phyloP scores from a whole-genome alignment of 2,888 invertebrate species.

The Phrixothrix hirtus region DNA sequence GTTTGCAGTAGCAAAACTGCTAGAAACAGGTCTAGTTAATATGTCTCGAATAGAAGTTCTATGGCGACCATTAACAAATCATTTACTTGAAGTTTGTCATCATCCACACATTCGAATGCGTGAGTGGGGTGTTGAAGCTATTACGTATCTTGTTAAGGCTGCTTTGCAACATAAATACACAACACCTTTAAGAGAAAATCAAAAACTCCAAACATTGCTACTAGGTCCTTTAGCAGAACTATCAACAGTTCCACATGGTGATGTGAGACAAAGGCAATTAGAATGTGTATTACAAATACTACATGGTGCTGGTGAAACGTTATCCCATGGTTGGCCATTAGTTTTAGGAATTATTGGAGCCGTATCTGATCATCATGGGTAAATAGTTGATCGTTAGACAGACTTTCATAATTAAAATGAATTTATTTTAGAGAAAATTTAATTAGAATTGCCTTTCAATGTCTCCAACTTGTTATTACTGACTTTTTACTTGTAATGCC shows the following conservation, averaged over 20 bases:
- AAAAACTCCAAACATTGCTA: slow-evolving; percentile 84
- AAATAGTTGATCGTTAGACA: slow-evolving; percentile 32
- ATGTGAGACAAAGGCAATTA: slow-evolving; percentile 92
- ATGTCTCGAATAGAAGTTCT: slow-evolving; percentile 90
- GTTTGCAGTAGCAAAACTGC: slow-evolving; percentile 95
- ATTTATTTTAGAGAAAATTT: slow-evolving; percentile 73
- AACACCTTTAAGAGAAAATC: slow-evolving; percentile 80
- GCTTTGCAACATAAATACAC: slow-evolving; percentile 86
- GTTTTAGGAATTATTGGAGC: slow-evolving; percentile 95
- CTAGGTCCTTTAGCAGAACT: slow-evolving; percentile 90
- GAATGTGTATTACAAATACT: slow-evolving; percentile 92
- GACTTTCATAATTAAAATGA: slow-evolving; percentile 6
- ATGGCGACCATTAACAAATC: slow-evolving; percentile 94
- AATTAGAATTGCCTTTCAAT: slow-evolving; percentile 93
- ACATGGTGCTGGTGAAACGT: slow-evolving; percentile 89
- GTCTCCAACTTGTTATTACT: slow-evolving; percentile 91
- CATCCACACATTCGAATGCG: slow-evolving; percentile 94
- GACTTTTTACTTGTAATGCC: slow-evolving; percentile 93
- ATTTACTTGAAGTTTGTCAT: slow-evolving; percentile 93
- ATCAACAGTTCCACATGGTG: slow-evolving; percentile 86
- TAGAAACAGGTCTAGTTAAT: slow-evolving; percentile 96
- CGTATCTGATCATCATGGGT: slow-evolving; percentile 91
- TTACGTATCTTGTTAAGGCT: slow-evolving; percentile 90
- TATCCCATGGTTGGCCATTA: slow-evolving; percentile 94
- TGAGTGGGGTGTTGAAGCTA: slow-evolving; percentile 97